Evolutionary conservation across 2,888 invertebrate genomes (phyloP).

Genomic region (Phlogophora meticulosa): DNA sequence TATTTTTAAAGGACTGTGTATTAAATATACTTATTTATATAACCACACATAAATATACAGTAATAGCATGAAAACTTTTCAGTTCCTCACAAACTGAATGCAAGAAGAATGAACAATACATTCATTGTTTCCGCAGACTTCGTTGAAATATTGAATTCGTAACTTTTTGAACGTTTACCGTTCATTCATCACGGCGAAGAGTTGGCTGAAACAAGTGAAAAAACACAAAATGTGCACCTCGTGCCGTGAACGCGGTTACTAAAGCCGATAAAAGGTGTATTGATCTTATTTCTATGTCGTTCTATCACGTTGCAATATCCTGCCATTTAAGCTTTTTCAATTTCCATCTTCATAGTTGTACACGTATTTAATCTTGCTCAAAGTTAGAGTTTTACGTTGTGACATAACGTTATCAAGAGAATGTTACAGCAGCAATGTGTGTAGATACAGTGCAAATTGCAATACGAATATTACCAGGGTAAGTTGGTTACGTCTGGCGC

Average conservation of each 20-base stretch:
- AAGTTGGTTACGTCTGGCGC: conserved; percentile 34
- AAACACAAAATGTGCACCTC: conserved; percentile 51
- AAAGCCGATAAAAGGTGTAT: conserved; percentile 47
- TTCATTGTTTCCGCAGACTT: conserved; percentile 44
- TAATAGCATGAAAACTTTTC: conserved; percentile 17
- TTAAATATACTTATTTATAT: conserved; percentile 3
- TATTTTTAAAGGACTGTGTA: conserved; percentile 1
- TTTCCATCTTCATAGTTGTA: conserved; percentile 24
- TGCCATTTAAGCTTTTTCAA: conserved; percentile 27
- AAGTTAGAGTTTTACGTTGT: conserved; percentile 22
- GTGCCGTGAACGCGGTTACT: conserved; percentile 30
- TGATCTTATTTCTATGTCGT: conserved; percentile 35
- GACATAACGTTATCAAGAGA: conserved; percentile 45
- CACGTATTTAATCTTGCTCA: conserved; percentile 27
- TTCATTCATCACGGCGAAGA: conserved; percentile 59
- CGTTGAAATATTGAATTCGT: conserved; percentile 50
- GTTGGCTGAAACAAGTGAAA: conserved; percentile 64
- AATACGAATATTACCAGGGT: conserved; percentile 47
- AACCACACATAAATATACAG: conserved; percentile 1
- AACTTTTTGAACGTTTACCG: conserved; percentile 49
- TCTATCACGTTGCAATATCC: conserved; percentile 47
- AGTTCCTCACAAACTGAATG: conserved; percentile 19
- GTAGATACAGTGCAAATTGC: conserved; percentile 48
- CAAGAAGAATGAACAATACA: conserved; percentile 53
- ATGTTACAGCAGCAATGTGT: conserved; percentile 39